These are phyloP conservation scores for Bolborhynchus lineola DNA, from an alignment of 2,113 vertebrate genomes.

Conservation along the genomic window DNA sequence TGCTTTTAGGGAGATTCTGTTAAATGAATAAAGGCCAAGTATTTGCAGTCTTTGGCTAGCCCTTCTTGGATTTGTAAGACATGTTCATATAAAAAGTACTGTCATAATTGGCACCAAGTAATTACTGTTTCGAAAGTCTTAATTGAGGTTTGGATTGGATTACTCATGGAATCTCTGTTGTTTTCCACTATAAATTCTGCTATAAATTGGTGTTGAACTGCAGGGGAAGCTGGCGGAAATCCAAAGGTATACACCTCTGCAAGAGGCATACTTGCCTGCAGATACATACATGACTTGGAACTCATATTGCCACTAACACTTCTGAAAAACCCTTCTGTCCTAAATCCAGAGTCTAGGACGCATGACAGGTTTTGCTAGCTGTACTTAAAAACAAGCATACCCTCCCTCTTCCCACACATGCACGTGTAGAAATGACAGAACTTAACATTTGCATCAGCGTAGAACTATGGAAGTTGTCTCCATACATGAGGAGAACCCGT, in stretches of 20 bases:
- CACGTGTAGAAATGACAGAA: background rate
- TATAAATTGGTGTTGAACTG: background rate
- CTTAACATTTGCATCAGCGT: background rate
- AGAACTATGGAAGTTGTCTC: background rate
- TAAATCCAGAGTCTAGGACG: background rate
- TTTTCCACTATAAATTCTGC: conserved; percentile 19
- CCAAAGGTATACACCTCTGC: background rate
- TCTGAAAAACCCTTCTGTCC: background rate
- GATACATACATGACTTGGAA: background rate
- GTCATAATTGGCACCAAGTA: conserved; percentile 17
- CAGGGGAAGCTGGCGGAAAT: background rate
- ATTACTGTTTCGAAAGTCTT: conserved; percentile 47
- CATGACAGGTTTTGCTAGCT: background rate
- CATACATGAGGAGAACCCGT: background rate
- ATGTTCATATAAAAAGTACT: background rate
- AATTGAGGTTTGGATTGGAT: conserved; percentile 36
- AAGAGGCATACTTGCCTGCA: background rate
- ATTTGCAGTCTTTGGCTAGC: background rate
- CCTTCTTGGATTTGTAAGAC: background rate
- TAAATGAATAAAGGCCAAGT: background rate
- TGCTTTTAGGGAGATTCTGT: background rate
- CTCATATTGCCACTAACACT: background rate
- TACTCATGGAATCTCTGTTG: background rate
- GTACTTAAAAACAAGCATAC: conserved; percentile 20
- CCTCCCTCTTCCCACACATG: conserved; percentile 26